Percentiles rank a stretch among this genome's conserved stretches.
phyloP scores from a whole-genome alignment of 2,888 invertebrate genomes.

The Parthenolecanium corni region DNA sequence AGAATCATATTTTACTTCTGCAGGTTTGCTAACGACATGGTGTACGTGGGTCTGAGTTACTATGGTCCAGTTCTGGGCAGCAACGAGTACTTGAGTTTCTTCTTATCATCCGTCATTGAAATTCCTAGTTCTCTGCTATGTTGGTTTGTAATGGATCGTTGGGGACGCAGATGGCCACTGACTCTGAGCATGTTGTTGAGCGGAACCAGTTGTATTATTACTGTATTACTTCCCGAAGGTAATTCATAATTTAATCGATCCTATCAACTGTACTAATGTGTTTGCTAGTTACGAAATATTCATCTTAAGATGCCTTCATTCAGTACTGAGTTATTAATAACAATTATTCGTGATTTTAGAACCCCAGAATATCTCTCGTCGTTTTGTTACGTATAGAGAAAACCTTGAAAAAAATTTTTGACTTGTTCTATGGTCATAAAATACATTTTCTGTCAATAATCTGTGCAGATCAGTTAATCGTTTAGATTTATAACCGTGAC shows the following conservation, averaged over 20 bases:
- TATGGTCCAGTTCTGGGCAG: slow-evolving; percentile 80
- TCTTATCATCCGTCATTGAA: slow-evolving; percentile 75
- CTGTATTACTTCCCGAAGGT: slow-evolving; percentile 71
- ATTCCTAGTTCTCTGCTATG: slow-evolving; percentile 78
- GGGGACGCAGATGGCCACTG: slow-evolving; percentile 79
- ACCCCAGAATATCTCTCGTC: too few relatives aligned
- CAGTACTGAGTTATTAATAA: too few relatives aligned
- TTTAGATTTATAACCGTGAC: too few relatives aligned
- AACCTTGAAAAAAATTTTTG: too few relatives aligned
- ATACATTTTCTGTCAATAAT: too few relatives aligned
- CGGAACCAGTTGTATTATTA: slow-evolving; percentile 72
- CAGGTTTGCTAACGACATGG: slow-evolving; percentile 80
- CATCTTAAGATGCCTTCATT: too few relatives aligned
- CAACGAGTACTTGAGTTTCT: slow-evolving; percentile 79
- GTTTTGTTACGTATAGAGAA: too few relatives aligned
- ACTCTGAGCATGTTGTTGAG: slow-evolving; percentile 74
- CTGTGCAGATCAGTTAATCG: too few relatives aligned
- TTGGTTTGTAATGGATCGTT: slow-evolving; percentile 79
- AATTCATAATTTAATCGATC: slow-evolving; percentile 33
- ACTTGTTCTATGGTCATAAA: too few relatives aligned
- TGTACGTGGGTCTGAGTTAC: slow-evolving; percentile 82
- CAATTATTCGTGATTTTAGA: too few relatives aligned
- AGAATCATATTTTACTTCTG: too few relatives aligned
- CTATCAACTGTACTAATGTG: slow-evolving; percentile 33
- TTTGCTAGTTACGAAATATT: too few relatives aligned